A percentile compares a stretch with the other conserved stretches of the same genome.
phyloP scores from a whole-genome alignment of 2,797 vertebrate genomes.

The Labroides dimidiatus region DNA sequence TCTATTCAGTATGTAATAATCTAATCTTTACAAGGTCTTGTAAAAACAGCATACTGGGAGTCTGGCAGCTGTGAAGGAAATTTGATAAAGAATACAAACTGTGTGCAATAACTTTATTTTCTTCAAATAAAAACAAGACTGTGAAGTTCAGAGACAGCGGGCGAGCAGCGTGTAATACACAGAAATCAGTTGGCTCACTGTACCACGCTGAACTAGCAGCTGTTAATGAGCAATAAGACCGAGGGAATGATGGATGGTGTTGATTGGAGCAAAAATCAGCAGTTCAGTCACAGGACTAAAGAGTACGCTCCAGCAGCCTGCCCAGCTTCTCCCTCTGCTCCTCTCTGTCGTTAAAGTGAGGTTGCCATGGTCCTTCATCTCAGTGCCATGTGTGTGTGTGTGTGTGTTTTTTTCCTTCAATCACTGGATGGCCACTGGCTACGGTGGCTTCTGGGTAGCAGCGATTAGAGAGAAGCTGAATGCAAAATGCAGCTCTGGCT shows the following conservation, averaged over 20 bases:
- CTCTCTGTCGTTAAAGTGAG: slow-evolving; percentile 46
- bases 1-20: slow-evolving; percentile 5
- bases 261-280: slow-evolving; percentile 23
- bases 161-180: neutral
- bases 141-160: neutral
- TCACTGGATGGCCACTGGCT: slow-evolving; percentile 63
- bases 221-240: slow-evolving; percentile 12
- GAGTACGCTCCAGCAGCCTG: slow-evolving; percentile 18
- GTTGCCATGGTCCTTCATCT: slow-evolving; percentile 51
- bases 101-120: neutral
- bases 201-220: neutral
- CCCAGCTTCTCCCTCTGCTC: neutral
- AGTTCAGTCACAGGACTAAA: slow-evolving; percentile 13
- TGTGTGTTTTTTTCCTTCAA: slow-evolving; percentile 23
- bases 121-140: neutral
- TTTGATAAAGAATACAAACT: neutral
- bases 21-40: slow-evolving; percentile 4
- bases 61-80: neutral
- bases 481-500: slow-evolving; percentile 68
- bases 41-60: neutral
- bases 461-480: slow-evolving; percentile 66
- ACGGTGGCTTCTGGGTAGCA: slow-evolving; percentile 66
- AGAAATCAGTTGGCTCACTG: neutral
- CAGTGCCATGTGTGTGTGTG: slow-evolving; percentile 36
- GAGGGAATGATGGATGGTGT: slow-evolving; percentile 9